phyloP scores from a whole-genome alignment of 2,797 vertebrate species.

The Cyprinodon diabolis region DNA sequence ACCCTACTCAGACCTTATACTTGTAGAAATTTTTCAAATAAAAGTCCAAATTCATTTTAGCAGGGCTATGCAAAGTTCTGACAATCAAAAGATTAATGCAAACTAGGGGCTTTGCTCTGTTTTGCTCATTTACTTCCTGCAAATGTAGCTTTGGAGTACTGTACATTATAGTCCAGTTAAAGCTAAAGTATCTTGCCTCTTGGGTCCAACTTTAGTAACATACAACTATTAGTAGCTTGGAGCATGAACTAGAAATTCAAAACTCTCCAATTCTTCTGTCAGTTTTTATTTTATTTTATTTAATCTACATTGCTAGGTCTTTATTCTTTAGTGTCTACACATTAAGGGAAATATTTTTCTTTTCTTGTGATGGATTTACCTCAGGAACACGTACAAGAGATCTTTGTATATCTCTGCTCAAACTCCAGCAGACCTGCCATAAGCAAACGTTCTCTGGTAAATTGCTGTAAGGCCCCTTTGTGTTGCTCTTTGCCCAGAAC shows the following conservation, averaged over 20 bases:
- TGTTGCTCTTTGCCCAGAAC: slow-evolving; percentile 67
- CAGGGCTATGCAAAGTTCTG: no score
- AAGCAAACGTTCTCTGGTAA: slow-evolving; percentile 69
- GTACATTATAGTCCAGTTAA: no score
- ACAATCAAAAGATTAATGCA: background rate
- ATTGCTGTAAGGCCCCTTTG: slow-evolving; percentile 37
- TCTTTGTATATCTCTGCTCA: slow-evolving; percentile 55
- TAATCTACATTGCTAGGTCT: background rate
- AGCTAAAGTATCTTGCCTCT: background rate
- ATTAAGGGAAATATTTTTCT: slow-evolving; percentile 1
- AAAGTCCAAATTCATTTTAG: no score
- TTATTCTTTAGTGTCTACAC: slow-evolving; percentile 24
- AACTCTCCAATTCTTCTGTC: background rate
- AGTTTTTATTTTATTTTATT: background rate
- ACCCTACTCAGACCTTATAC: no score
- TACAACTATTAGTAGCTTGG: background rate
- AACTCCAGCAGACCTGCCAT: slow-evolving; percentile 72
- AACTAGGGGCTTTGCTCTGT: background rate
- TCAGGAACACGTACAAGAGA: background rate
- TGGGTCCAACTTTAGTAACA: background rate
- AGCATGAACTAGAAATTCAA: background rate
- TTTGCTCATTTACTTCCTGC: background rate
- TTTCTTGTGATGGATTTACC: slow-evolving; percentile 26
- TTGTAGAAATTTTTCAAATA: no score
- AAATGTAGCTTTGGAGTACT: background rate